Conservation (phyloP, 2,113 vertebrate genomes). For the Tor tambroides region DNA sequence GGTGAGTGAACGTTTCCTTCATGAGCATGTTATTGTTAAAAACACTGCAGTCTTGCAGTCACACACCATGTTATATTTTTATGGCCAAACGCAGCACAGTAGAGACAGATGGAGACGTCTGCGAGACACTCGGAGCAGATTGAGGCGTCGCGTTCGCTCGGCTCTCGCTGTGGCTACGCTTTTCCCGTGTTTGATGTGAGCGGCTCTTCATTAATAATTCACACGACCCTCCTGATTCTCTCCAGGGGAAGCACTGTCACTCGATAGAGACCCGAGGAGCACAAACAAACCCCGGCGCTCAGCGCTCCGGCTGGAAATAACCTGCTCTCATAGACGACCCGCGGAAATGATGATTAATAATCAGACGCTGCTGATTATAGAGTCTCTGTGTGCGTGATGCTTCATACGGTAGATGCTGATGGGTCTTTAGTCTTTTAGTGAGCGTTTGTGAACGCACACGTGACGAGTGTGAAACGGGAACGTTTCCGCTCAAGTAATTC, state of each 20-base stretch:
- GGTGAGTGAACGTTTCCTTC: neutral
- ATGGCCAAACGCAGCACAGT: neutral
- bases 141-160: neutral
- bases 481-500: neutral
- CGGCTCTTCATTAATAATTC: constrained; percentile 54
- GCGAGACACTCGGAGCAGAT: neutral
- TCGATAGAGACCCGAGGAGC: constrained; percentile 43
- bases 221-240: constrained; percentile 29
- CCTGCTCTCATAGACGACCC: neutral
- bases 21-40: neutral
- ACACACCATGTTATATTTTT: neutral
- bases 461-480: neutral
- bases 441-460: neutral
- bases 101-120: neutral
- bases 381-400: neutral
- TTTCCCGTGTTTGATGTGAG: constrained; percentile 33
- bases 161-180: neutral
- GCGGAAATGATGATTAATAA: neutral
- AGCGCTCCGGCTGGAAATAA: constrained; percentile 14
- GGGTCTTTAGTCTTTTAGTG: neutral
- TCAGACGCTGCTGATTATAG: neutral
- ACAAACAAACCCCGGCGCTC: neutral
- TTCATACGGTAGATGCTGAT: neutral
- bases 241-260: constrained; percentile 36
- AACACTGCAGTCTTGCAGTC: neutral